Base-by-base conservation (phyloP, 2,797 vertebrate species). In the Bradypus variegatus region DNA sequence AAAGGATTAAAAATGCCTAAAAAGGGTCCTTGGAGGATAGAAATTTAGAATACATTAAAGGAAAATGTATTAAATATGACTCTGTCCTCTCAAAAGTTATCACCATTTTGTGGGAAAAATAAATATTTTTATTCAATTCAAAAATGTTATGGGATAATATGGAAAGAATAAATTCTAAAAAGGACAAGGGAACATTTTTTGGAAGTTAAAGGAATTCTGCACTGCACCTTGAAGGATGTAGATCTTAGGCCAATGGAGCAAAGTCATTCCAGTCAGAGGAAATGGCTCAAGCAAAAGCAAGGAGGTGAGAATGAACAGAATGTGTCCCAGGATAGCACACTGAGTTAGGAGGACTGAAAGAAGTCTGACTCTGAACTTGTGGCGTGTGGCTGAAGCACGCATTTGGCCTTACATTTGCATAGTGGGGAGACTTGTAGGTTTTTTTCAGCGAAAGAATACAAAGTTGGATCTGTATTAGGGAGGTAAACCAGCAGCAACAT, bases 1-100 rank as follows among this genome's bases (percentile, higher is more conserved):
- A 91, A 92, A 82, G 70, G 50, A 62, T 78, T 58, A 91, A n/a
- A 87, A 78, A 79, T 58, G 77, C 25, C 81, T 83, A 80, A 72
- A 65, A 41, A 64, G 33, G 31, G 58, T 69, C 41, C 31, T 55
- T 41, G 50, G 67, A 73, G 72, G 76, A 15, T 87, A 41, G 91
- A 55, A 81, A 67, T 50, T 78, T 55, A 64, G 80, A 91, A 78
- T 45, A 84, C 27, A 72, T 88, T 31, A 65, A 14, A 67, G 76
- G 33, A 88, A 95, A 92, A 85, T 41, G 48, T 55, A 91, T 60
- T 55, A 80, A 80, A 65, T 15, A 72, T 14, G 31, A 90, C 29
- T 77, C 31, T 80, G 27, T 67, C 73, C 58, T 45, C 79, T 2
- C 48, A 76, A 91, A 87, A 75, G 50, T 81, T 88, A 76, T 64